These are phyloP conservation scores for Ochropacha duplaris DNA, from an alignment of 2,888 invertebrate genomes.

Conservation along the genomic window DNA sequence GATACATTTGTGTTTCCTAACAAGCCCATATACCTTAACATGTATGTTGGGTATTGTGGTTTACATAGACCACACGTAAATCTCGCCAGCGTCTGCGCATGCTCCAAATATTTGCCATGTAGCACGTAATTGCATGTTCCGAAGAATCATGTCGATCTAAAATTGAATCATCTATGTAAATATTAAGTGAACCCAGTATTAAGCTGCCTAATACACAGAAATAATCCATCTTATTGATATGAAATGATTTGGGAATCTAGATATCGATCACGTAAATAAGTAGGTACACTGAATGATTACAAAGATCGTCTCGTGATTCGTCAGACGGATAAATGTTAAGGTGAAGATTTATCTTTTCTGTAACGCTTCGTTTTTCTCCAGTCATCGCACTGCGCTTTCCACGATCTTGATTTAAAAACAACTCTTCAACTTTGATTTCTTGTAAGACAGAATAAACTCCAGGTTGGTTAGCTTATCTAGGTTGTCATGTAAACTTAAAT, in stretches of 20 bases:
- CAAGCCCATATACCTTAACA: conserved; percentile 11
- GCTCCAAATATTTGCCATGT: conserved; percentile 30
- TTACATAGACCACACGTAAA: conserved; percentile 19
- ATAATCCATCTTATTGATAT: not conserved
- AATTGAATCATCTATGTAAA: not conserved
- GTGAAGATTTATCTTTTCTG: not conserved
- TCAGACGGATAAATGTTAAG: not conserved
- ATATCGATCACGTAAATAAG: not conserved
- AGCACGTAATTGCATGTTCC: not conserved
- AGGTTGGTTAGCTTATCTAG: not conserved
- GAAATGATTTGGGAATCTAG: not conserved
- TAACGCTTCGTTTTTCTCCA: not conserved
- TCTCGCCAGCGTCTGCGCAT: conserved; percentile 8
- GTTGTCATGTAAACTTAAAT: not conserved
- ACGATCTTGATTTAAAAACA: not conserved
- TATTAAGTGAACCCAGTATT: not conserved
- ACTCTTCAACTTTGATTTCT: not conserved
- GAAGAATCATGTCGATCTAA: not conserved
- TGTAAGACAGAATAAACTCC: not conserved
- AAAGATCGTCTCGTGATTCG: not conserved
- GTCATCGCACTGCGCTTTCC: not conserved
- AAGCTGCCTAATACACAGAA: not conserved
- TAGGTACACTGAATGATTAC: not conserved
- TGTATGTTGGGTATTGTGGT: not conserved
- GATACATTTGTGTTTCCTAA: conserved; percentile 17